Percentiles rank a stretch among this genome's conserved stretches.
Evolutionary conservation across 2,888 invertebrate genomes (phyloP).

Genomic region (Pollenia angustigena): DNA sequence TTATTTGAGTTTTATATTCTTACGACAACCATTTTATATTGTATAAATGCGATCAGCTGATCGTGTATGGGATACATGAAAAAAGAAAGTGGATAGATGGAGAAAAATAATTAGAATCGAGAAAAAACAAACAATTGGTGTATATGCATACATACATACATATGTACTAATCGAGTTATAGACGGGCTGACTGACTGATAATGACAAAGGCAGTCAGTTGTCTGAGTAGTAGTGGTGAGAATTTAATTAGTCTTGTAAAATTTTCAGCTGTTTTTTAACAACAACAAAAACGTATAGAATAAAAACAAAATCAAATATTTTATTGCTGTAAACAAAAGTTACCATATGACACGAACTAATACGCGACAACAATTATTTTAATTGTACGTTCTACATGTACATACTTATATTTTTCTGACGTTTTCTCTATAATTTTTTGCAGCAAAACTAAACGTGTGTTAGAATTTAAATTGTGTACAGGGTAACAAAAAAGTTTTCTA

Average conservation of each 20-base stretch:
- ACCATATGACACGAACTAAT: constrained; percentile 57
- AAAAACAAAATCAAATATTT: constrained; percentile 40
- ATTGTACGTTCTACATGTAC: constrained; percentile 37
- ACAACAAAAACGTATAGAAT: background rate
- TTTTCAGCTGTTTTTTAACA: constrained; percentile 63
- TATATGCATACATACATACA: background rate
- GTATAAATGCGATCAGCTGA: constrained; percentile 63
- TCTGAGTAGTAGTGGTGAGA: background rate
- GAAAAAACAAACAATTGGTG: constrained; percentile 2
- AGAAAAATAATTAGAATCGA: background rate
- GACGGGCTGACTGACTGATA: constrained; percentile 6
- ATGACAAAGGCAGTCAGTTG: constrained; percentile 5
- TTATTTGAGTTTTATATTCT: constrained; percentile 10
- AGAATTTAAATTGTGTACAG: background rate
- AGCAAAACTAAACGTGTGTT: constrained; percentile 19
- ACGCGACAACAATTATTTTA: constrained; percentile 59
- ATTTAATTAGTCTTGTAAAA: constrained; percentile 38
- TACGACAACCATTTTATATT: background rate
- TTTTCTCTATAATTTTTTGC: constrained; percentile 12
- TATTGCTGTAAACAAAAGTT: constrained; percentile 47
- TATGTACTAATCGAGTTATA: background rate
- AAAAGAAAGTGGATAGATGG: background rate
- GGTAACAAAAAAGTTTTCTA: background rate
- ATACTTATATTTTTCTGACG: constrained; percentile 17
- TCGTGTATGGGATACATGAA: constrained; percentile 31